Evolutionary conservation across 1,140 invertebrate genomes (phyloP).

Genomic region (Prorops nasuta): DNA sequence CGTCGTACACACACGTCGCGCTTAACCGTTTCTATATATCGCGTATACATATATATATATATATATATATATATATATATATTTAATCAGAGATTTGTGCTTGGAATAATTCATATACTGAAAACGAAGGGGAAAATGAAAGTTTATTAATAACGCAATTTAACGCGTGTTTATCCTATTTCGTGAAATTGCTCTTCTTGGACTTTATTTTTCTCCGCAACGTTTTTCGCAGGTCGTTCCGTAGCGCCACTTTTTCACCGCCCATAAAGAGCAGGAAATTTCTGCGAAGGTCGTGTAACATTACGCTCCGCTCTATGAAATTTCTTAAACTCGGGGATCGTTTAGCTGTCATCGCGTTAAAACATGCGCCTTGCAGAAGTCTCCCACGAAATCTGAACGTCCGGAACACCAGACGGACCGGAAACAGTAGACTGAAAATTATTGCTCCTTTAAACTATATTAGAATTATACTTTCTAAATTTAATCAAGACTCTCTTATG

Average conservation of each 20-base stretch:
- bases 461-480: no score
- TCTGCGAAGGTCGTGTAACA: not conserved
- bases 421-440: no score
- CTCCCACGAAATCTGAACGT: no score
- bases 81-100: not conserved
- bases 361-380: conserved; percentile 15
- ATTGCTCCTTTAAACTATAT: no score
- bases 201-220: not conserved
- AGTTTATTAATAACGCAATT: no score
- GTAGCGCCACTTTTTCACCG: not conserved
- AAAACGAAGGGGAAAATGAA: no score
- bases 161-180: no score
- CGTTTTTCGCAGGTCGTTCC: conserved; percentile 16
- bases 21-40: not conserved
- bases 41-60: not conserved
- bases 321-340: conserved; percentile 6
- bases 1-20: not conserved
- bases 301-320: not conserved
- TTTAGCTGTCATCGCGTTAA: conserved; percentile 17
- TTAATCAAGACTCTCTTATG: no score
- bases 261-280: no score
- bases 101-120: not conserved
- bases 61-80: not conserved
- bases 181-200: no score
- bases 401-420: no score